A percentile compares a stretch with the other conserved stretches of the same genome.
These are phyloP conservation scores for Hymenochirus boettgeri DNA, from an alignment of 2,113 vertebrate genomes.

Conservation along the genomic window DNA sequence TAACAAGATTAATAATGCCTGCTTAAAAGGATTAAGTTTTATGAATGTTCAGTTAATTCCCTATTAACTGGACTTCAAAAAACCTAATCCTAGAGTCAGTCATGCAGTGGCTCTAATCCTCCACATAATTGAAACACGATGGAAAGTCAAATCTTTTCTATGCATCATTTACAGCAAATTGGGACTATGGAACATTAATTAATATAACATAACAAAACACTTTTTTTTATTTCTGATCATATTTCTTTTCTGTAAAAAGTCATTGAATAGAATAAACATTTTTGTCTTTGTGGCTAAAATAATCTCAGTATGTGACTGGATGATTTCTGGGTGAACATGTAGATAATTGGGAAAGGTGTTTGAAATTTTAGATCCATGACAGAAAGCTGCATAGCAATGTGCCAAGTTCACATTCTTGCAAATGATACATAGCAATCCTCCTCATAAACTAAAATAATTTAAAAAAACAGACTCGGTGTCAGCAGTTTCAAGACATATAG, in stretches of 20 bases:
- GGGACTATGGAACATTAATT: not conserved
- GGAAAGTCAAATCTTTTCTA: slow-evolving; percentile 16
- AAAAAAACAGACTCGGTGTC: no score
- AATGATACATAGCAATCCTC: no score
- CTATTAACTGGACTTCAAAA: slow-evolving; percentile 14
- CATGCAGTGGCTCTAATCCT: slow-evolving; percentile 30
- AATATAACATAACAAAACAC: not conserved
- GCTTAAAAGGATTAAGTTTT: slow-evolving; percentile 31
- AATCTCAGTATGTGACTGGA: no score
- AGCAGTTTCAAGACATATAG: no score
- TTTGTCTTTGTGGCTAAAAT: no score
- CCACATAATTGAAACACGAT: slow-evolving; percentile 18
- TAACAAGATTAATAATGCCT: slow-evolving; percentile 25
- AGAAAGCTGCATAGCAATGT: no score
- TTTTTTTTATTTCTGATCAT: not conserved
- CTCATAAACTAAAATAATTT: no score
- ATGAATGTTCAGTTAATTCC: slow-evolving; percentile 21
- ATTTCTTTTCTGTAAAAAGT: not conserved
- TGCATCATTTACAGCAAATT: slow-evolving; percentile 28
- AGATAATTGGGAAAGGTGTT: no score
- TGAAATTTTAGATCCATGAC: no score
- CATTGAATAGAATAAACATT: not conserved
- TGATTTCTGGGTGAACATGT: no score
- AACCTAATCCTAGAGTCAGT: slow-evolving; percentile 28
- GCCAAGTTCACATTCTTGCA: no score